Evolutionary conservation across 2,113 vertebrate genomes (phyloP).

Genomic region (Gambusia affinis): DNA sequence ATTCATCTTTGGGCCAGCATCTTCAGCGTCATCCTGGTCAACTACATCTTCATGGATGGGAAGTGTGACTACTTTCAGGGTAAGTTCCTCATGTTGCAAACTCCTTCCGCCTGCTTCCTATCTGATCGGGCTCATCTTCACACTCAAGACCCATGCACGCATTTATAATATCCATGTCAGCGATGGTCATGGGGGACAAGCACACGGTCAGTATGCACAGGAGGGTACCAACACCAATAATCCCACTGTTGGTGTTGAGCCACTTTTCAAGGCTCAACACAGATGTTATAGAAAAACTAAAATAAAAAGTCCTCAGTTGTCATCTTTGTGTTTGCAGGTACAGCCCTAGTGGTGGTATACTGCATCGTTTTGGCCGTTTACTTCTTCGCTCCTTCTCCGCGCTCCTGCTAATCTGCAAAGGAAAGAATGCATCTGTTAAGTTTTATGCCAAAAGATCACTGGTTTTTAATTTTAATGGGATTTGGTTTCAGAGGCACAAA

Average conservation of each 20-base stretch:
- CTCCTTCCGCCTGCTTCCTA: conserved; percentile 82
- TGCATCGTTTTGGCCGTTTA: conserved; percentile 85
- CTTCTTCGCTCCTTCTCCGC: conserved; percentile 84
- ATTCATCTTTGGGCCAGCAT: conserved; percentile 86
- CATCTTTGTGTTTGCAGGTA: conserved; percentile 65
- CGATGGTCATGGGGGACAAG: conserved; percentile 75
- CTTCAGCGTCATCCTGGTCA: conserved; percentile 87
- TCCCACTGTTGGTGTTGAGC: conserved; percentile 12
- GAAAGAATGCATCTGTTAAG: neutral
- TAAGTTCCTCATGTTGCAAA: conserved; percentile 40
- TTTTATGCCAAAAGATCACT: neutral
- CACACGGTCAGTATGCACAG: conserved; percentile 80
- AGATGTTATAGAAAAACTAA: neutral
- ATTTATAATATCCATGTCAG: conserved; percentile 87
- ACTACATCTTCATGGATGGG: conserved; percentile 89
- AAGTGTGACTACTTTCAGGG: conserved; percentile 92
- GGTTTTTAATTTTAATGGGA: neutral
- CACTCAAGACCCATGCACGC: conserved; percentile 87
- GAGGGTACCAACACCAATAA: conserved; percentile 16
- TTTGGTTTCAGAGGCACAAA: conserved; percentile 5
- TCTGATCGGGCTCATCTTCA: conserved; percentile 86
- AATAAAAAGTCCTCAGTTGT: neutral
- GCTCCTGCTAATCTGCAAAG: conserved; percentile 76
- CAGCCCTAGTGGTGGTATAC: conserved; percentile 84
- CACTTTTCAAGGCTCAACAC: neutral